Evolutionary conservation across 2,113 vertebrate species (phyloP).

Genomic region (Hydrolagus affinis): DNA sequence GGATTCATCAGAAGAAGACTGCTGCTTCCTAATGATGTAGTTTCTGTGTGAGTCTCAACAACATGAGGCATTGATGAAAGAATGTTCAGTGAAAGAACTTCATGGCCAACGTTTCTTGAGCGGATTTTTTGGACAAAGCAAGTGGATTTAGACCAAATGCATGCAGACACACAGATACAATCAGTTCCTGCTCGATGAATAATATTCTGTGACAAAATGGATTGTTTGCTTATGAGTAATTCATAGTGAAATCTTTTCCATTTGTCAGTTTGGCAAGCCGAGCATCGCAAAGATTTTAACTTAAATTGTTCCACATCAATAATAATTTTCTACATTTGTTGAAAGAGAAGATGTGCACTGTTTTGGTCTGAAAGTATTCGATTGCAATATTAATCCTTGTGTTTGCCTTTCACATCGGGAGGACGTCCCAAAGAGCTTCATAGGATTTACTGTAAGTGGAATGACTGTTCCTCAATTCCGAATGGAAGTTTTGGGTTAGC

Average conservation of each 20-base stretch:
- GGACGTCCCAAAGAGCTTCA: too few species aligned
- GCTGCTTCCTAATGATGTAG: background rate
- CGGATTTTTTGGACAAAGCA: background rate
- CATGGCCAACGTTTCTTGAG: background rate
- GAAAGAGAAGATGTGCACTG: too few species aligned
- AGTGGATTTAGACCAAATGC: background rate
- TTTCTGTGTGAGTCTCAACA: too few species aligned
- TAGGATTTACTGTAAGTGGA: too few species aligned
- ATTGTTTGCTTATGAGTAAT: background rate
- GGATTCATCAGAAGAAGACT: background rate
- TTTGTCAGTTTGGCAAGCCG: background rate
- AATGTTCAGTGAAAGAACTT: background rate
- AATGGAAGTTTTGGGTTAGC: too few species aligned
- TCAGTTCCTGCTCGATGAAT: background rate
- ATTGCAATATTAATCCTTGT: too few species aligned
- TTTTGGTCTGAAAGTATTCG: too few species aligned
- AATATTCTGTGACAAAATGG: background rate
- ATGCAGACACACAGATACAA: background rate
- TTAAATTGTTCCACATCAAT: background rate
- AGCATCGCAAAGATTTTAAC: background rate
- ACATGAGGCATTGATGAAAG: too few species aligned
- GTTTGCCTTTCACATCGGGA: too few species aligned
- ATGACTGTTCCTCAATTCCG: too few species aligned
- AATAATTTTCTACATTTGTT: background rate
- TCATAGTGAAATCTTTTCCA: background rate